Conservation (phyloP, 2,888 invertebrate species). For the Ichneumoninae sp. region DNA sequence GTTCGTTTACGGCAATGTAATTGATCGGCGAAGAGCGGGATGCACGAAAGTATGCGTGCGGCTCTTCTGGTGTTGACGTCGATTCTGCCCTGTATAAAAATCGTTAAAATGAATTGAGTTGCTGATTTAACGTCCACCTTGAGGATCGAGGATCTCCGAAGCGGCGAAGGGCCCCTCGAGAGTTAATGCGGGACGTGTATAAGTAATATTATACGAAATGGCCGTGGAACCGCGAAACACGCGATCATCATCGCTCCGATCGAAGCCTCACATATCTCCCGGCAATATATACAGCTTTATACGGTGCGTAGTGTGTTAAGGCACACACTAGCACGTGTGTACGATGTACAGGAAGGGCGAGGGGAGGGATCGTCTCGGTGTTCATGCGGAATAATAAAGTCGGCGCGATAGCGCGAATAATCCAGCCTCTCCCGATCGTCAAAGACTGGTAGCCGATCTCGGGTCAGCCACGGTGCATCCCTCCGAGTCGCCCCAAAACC, state of each 20-base stretch:
- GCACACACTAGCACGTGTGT: background rate
- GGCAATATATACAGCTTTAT: constrained; percentile 54
- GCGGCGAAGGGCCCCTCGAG: background rate
- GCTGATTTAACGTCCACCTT: constrained; percentile 6
- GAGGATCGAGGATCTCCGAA: background rate
- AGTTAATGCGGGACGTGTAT: constrained; percentile 15
- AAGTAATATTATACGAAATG: constrained; percentile 50
- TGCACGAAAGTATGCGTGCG: background rate
- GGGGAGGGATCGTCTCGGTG: constrained; percentile 9
- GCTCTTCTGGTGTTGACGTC: background rate
- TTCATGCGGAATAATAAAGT: constrained; percentile 60
- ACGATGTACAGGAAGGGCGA: background rate
- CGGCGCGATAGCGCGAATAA: constrained; percentile 60
- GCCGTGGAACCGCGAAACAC: constrained; percentile 51
- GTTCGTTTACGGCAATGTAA: background rate
- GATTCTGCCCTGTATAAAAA: background rate
- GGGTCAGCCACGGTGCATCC: constrained; percentile 69
- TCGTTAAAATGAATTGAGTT: constrained; percentile 14
- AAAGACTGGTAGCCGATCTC: constrained; percentile 66
- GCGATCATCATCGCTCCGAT: constrained; percentile 54
- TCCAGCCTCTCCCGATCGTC: constrained; percentile 43
- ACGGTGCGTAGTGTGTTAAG: background rate
- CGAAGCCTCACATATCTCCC: constrained; percentile 57
- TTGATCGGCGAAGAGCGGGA: background rate
- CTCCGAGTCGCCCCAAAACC: constrained; percentile 76